These are phyloP conservation scores for Sturnira hondurensis DNA, from an alignment of 2,113 vertebrate species.

Conservation along the genomic window DNA sequence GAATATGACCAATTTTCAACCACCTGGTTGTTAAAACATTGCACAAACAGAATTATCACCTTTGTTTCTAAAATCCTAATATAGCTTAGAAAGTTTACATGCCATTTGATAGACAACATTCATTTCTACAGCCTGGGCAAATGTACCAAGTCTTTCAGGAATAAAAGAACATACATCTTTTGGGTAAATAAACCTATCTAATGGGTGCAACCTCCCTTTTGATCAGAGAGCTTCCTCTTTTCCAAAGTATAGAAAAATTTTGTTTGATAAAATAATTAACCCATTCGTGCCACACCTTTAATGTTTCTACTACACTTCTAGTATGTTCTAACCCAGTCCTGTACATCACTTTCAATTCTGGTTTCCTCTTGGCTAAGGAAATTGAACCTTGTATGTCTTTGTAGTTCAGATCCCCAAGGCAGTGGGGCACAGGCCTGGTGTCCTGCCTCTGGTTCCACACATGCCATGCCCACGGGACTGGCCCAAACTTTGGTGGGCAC, in stretches of 20 bases:
- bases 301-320: not conserved
- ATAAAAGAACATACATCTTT: not conserved
- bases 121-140: not conserved
- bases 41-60: not conserved
- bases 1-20: not conserved
- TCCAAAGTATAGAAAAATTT: not conserved
- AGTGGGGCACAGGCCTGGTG: not conserved
- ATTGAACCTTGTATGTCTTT: not conserved
- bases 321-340: not conserved
- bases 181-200: not conserved
- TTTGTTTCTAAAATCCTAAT: not conserved
- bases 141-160: not conserved
- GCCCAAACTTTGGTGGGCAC: conserved; percentile 81
- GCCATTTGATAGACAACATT: not conserved
- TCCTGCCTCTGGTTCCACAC: conserved; percentile 46
- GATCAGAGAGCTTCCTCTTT: not conserved
- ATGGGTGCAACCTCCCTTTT: not conserved
- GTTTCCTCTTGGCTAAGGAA: not conserved
- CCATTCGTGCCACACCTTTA: not conserved
- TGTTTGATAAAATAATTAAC: not conserved
- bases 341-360: not conserved
- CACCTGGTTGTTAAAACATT: not conserved
- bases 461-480: conserved; percentile 62
- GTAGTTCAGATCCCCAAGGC: not conserved
- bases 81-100: not conserved